phyloP scores from a whole-genome alignment of 2,888 invertebrate genomes.

The Xestia c-nigrum region DNA sequence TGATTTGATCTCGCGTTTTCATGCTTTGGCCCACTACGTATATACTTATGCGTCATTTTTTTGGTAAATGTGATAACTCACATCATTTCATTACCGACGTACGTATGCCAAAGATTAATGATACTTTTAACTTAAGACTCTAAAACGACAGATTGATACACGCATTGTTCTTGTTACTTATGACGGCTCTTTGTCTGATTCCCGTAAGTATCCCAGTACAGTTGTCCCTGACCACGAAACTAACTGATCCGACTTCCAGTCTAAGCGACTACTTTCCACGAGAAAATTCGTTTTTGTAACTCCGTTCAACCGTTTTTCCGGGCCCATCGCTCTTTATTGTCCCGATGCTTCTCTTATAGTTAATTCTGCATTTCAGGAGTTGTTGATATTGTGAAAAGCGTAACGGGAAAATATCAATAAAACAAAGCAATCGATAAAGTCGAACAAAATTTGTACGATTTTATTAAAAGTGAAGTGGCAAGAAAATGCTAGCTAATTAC shows the following conservation, averaged over 20 bases:
- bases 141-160: no score
- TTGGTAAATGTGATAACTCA: background rate
- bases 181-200: background rate
- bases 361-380: background rate
- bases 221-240: background rate
- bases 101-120: background rate
- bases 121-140: background rate
- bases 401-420: background rate
- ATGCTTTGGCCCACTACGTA: background rate
- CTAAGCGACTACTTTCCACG: background rate
- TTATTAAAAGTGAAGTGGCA: slow-evolving; percentile 9
- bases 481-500: slow-evolving; percentile 40
- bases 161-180: background rate
- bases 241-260: background rate
- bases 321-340: background rate
- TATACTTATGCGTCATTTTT: background rate
- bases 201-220: background rate
- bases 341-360: background rate
- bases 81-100: background rate
- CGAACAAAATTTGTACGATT: background rate
- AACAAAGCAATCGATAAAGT: background rate
- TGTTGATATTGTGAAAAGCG: background rate
- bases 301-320: background rate
- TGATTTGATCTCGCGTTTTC: background rate
- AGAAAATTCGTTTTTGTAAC: background rate